Evolutionary conservation across 2,797 vertebrate species (phyloP).

Genomic region (Pelodytes ibericus): DNA sequence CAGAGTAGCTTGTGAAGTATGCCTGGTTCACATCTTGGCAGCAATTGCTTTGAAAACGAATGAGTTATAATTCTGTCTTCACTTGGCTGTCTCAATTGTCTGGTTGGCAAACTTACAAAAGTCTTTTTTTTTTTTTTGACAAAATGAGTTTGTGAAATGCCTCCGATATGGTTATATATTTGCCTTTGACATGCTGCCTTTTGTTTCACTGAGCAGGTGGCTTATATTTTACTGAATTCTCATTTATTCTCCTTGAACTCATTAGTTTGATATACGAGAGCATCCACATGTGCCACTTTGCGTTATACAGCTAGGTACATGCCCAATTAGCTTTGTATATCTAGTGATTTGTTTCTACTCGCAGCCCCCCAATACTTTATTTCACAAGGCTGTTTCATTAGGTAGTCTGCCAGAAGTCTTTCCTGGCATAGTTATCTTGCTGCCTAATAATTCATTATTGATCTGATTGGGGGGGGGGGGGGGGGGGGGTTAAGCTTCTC

Average conservation of each 20-base stretch:
- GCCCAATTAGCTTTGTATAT: conserved; percentile 31
- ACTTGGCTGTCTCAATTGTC: conserved; percentile 51
- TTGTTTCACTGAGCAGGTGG: conserved; percentile 45
- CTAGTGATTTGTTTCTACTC: conserved; percentile 24
- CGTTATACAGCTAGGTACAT: conserved; percentile 23
- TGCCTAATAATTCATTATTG: conserved; percentile 4
- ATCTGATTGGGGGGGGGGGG: not conserved
- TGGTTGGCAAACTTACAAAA: conserved; percentile 52
- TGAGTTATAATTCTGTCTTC: conserved; percentile 53
- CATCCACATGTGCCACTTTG: conserved; percentile 17
- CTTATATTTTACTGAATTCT: conserved; percentile 46
- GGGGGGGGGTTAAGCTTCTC: not conserved
- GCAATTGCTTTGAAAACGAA: conserved; percentile 51
- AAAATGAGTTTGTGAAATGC: conserved; percentile 49
- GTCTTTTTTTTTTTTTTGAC: conserved; percentile 31
- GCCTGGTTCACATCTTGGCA: conserved; percentile 47
- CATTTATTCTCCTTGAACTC: conserved; percentile 27
- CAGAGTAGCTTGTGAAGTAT: conserved; percentile 47
- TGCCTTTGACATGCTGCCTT: conserved; percentile 44
- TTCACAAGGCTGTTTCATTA: conserved; percentile 5
- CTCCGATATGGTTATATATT: conserved; percentile 49
- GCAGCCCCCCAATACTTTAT: conserved; percentile 14
- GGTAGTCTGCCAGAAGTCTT: conserved; percentile 15
- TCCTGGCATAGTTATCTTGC: not conserved
- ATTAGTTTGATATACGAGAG: conserved; percentile 34